These are phyloP conservation scores for Melanotaenia pygmaea DNA, from an alignment of 2,797 vertebrate genomes.

Conservation along the genomic window DNA sequence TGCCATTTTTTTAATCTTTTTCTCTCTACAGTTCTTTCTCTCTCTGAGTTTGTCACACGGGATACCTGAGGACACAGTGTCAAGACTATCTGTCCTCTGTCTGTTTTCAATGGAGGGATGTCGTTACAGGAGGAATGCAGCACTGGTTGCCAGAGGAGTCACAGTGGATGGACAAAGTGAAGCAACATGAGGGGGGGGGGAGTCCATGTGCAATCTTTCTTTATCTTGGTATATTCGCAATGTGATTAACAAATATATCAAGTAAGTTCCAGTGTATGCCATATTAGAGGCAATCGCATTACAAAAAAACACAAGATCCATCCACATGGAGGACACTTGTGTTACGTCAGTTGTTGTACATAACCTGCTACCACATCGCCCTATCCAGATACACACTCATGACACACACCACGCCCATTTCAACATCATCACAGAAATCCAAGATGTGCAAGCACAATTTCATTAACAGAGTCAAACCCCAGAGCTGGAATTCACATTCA, in stretches of 20 bases:
- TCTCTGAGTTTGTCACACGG: constrained; percentile 26
- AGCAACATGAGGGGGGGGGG: constrained; percentile 40
- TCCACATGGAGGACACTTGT: constrained; percentile 21
- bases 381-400: constrained; percentile 19
- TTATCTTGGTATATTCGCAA: constrained; percentile 30
- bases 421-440: constrained; percentile 46
- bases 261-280: constrained; percentile 7
- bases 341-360: constrained; percentile 16
- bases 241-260: constrained; percentile 1
- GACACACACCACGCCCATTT: constrained; percentile 50
- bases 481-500: constrained; percentile 13
- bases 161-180: constrained; percentile 72
- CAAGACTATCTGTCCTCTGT: constrained; percentile 48
- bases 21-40: neutral
- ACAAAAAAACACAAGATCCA: constrained; percentile 28
- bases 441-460: constrained; percentile 32
- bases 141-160: constrained; percentile 73
- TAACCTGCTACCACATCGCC: constrained; percentile 34
- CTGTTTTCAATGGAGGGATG: constrained; percentile 71
- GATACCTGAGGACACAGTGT: constrained; percentile 58
- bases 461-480: constrained; percentile 15
- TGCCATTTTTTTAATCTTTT: neutral
- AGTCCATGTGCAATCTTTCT: constrained; percentile 29
- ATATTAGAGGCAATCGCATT: neutral
- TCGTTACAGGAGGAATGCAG: constrained; percentile 78